Percentiles rank a stretch among this genome's conserved stretches.
Conservation (phyloP, 2,113 vertebrate species). For the Hydrolagus affinis region DNA sequence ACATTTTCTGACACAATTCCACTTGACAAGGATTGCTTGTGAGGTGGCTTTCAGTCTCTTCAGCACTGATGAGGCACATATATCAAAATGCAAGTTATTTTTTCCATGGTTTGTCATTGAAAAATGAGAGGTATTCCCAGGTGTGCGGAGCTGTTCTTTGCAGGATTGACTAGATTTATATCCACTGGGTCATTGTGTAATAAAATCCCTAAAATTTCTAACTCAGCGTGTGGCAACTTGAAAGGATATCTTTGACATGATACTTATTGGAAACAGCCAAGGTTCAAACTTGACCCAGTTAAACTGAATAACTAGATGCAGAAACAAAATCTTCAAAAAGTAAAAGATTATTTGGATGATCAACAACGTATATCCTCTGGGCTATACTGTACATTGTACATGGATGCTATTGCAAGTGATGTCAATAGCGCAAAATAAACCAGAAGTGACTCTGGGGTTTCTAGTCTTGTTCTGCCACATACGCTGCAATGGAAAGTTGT, state of each 20-base stretch:
- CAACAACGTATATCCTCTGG: neutral
- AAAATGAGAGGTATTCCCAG: neutral
- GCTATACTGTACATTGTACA: too few relatives aligned
- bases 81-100: too few relatives aligned
- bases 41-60: too few relatives aligned
- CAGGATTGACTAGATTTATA: neutral
- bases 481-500: too few relatives aligned
- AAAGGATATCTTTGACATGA: neutral
- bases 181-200: neutral
- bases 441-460: too few relatives aligned
- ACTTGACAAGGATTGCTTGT: too few relatives aligned
- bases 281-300: neutral
- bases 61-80: too few relatives aligned
- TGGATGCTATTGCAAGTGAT: too few relatives aligned
- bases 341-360: neutral
- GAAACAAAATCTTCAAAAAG: neutral
- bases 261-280: neutral
- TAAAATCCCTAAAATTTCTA: neutral
- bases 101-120: too few relatives aligned
- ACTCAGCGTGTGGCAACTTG: neutral
- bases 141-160: neutral
- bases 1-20: too few relatives aligned
- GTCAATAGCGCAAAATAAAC: too few relatives aligned
- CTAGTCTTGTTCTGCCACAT: too few relatives aligned
- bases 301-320: conserved; percentile 4